Evolutionary conservation across 2,797 vertebrate species (phyloP), one percentile per base, ranked within the genome.

Genomic region (Pygocentrus nattereri): DNA sequence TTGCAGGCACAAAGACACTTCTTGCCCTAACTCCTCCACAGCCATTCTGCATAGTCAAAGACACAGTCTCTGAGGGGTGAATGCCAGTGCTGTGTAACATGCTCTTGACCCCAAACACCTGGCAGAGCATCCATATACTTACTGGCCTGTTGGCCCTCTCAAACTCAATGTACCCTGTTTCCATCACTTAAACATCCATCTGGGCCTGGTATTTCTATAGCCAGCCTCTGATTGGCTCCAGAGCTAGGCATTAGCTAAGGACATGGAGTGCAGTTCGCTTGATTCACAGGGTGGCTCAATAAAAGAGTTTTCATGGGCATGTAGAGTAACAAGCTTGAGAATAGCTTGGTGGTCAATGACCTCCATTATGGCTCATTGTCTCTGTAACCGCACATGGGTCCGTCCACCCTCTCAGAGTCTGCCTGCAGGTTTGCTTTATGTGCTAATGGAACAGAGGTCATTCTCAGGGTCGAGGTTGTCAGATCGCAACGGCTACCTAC

Each of bases 61-160:
- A 65, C 38, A 16, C 58, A 1, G 4, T 16, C 15, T 31, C 25
- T 30, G 4, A 65, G 18, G 30, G 62, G 1, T 65, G 27, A 64
- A 4, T 30, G 3, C 73, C 84, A 0, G 13, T 85, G 89, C 85
- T 90, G 87, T 91, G 82, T 88, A 90, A 86, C 79, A 85, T 30
- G 25, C 76, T 75, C 86, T 85, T 86, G 86, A 92, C 88, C 87
- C 89, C 91, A 90, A 91, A 91, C 85, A 91, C 91, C 89, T 90
- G 86, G 56, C 85, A 88, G 59, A 47, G 71, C 67, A 85, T 84
- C 77, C 71, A 30, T 30, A 11, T 78, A 78, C 77, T 74, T 85
- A 81, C 78, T 88, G 82, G 64, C 67, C 86, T 81, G 10, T 74
- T 78, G 81, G 49, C 80, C 80, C 82, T 83, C 85, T 89, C 87